Conservation (phyloP, 2,888 invertebrate species). For the Drosophila neotestacea region DNA sequence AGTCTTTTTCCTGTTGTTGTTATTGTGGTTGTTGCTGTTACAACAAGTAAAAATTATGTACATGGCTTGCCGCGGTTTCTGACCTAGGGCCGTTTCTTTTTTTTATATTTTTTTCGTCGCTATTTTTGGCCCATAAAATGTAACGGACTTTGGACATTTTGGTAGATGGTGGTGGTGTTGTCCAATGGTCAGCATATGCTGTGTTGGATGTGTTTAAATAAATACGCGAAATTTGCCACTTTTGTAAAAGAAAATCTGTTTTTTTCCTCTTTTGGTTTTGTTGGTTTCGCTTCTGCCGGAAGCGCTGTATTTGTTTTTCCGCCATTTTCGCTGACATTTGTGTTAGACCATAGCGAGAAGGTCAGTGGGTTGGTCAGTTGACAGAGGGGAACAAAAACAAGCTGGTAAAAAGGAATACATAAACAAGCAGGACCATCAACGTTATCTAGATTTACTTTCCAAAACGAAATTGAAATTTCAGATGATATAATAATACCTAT, state of each 20-base stretch:
- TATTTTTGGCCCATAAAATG: conserved; percentile 71
- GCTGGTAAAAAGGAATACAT: not conserved
- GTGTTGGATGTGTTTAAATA: conserved; percentile 75
- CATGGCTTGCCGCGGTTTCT: conserved; percentile 57
- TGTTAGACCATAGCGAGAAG: conserved; percentile 68
- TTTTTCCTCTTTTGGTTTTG: conserved; percentile 24
- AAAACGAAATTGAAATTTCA: not conserved
- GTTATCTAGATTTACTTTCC: not conserved
- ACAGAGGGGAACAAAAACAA: conserved; percentile 19
- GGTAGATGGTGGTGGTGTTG: conserved; percentile 24
- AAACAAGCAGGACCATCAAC: not conserved
- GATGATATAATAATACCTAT: not conserved
- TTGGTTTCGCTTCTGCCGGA: conserved; percentile 75
- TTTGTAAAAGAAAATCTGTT: conserved; percentile 55
- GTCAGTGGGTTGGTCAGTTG: conserved; percentile 74
- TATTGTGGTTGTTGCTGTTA: conserved; percentile 36
- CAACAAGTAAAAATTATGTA: conserved; percentile 70
- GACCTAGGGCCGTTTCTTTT: conserved; percentile 12
- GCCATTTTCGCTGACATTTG: conserved; percentile 74
- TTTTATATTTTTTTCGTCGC: conserved; percentile 15
- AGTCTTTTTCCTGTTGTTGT: not conserved
- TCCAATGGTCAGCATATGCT: conserved; percentile 70
- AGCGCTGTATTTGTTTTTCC: conserved; percentile 84
- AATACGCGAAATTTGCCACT: conserved; percentile 79
- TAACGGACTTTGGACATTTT: conserved; percentile 55